phyloP scores from a whole-genome alignment of 2,888 invertebrate species.

The Geotrupes spiniger region DNA sequence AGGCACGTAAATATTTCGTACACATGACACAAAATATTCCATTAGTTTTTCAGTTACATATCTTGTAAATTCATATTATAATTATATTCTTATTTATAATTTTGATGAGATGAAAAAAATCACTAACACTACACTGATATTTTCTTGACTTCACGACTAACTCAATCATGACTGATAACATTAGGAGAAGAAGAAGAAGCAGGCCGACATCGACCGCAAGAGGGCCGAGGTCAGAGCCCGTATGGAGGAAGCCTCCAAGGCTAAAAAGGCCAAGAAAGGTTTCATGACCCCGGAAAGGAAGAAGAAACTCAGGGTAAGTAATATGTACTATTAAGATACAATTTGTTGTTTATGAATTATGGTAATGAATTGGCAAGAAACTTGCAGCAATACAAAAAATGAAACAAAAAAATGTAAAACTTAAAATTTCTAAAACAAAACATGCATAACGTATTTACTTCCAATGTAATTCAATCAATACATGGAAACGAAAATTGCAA shows the following conservation, averaged over 20 bases:
- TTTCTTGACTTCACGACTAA: not conserved
- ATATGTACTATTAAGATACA: no score
- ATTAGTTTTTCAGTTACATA: not conserved
- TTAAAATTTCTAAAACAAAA: not conserved
- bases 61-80: no score
- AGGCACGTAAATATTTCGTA: conserved; percentile 59
- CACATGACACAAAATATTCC: no score
- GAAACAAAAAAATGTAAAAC: not conserved
- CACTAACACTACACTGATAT: not conserved
- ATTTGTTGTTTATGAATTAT: not conserved
- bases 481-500: no score
- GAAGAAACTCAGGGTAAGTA: conserved; percentile 97
- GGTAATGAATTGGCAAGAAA: not conserved
- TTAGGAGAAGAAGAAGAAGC: conserved; percentile 96
- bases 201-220: conserved; percentile 96
- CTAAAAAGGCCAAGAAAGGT: conserved; percentile 99
- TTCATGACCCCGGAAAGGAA: conserved; percentile 99
- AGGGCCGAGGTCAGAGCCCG: conserved; percentile 98
- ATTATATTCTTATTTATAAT: no score
- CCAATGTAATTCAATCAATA: no score
- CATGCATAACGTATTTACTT: no score
- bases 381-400: not conserved
- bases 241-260: conserved; percentile 97
- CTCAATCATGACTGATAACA: conserved; percentile 27
- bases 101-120: conserved; percentile 2